Evolutionary conservation across 2,888 invertebrate genomes (phyloP), one percentile per base, ranked within the genome.

Genomic region (Falcaria lacertinaria): DNA sequence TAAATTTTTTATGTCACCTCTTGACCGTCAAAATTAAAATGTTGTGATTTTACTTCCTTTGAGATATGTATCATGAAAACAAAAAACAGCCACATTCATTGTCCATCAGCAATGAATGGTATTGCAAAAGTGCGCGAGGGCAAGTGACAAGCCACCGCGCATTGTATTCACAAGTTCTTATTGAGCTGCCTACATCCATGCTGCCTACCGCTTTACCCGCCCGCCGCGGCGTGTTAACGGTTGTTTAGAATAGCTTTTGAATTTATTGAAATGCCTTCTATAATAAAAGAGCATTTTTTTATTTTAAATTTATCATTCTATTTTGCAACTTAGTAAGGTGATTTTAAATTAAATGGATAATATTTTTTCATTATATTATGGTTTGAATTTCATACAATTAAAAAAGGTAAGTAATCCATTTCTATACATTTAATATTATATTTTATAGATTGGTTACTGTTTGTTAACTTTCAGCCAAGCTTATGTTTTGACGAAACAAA

Each of bases 111-210:
- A 66, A 74, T 70, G 78, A 80, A 80, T 80, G 75, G 79, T 71
- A 71, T 77, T 77, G 78, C 76, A 76, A 74, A 79, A 65, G 69
- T 69, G 70, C 58, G 67, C 66, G 69, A 70, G 70, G 58, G 67
- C 66, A 73, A 72, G 78, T 81, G 87, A 86, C 86, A 86, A 79
- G 72, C 78, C 80, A 84, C 79, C 80, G 80, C 77, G 60, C 61
- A 80, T 83, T 86, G 83, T 83, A 74, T 77, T 65, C 72, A 57
- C 54, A 52, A 45, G 53, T 48, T 57, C 66, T 73, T 64, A 82
- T 84, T 80, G 79, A 84, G 64, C 73, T 77, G 82, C 79, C 77
- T 50, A 11, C 28, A 28, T 47, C 48, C 39, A 43, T 34, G 48
- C 43, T 44, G 46, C 52, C 48, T 48, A 45, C 46, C 36, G 41